Conservation (phyloP, 2,113 vertebrate species). For the Oreochromis tanganicae region DNA sequence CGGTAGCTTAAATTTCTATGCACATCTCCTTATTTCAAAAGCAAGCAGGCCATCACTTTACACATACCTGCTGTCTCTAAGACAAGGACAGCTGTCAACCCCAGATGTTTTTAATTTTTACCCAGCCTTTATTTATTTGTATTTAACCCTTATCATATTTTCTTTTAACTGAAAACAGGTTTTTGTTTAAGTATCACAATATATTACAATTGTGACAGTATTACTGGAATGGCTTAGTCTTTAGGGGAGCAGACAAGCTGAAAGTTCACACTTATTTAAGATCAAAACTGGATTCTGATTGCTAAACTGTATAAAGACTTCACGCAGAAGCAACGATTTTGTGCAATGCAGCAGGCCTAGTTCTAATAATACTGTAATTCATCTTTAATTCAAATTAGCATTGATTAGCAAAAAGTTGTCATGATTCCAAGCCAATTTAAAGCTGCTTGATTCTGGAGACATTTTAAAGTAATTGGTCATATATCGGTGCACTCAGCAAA, state of each 20-base stretch:
- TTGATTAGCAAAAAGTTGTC: constrained; percentile 20
- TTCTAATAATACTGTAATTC: constrained; percentile 26
- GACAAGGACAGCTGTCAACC: neutral
- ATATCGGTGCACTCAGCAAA: constrained; percentile 13
- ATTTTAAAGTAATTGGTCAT: constrained; percentile 14
- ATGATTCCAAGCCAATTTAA: constrained; percentile 23
- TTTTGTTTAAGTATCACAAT: neutral
- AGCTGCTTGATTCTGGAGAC: constrained; percentile 8
- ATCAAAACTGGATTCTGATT: neutral
- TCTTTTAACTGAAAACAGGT: neutral
- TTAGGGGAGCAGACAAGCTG: neutral
- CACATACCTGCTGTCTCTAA: neutral
- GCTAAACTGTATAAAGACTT: neutral
- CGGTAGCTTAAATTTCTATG: neutral
- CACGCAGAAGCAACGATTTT: neutral
- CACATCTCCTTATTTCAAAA: neutral
- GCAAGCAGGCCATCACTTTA: neutral
- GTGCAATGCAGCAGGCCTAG: constrained; percentile 15
- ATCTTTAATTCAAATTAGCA: constrained; percentile 34
- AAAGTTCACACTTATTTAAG: neutral
- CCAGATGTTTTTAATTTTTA: neutral
- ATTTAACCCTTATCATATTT: neutral
- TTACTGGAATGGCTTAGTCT: neutral
- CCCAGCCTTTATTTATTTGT: neutral
- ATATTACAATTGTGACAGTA: neutral